A percentile compares a stretch with the other conserved stretches of the same genome.
These are phyloP conservation scores for Ginglymostoma cirratum DNA, from an alignment of 2,113 vertebrate species.

Conservation along the genomic window DNA sequence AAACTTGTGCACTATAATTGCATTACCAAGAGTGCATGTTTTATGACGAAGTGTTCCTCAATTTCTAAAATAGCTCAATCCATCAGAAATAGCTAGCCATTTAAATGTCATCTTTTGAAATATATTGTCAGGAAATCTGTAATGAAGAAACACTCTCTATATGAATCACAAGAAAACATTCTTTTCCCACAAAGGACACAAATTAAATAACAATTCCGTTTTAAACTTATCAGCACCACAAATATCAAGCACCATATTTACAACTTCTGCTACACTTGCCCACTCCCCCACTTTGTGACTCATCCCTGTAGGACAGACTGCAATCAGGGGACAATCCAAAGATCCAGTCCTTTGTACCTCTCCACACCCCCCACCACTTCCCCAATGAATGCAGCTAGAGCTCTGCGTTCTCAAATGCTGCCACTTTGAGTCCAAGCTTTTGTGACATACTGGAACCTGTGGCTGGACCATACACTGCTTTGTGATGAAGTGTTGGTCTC, in stretches of 20 bases:
- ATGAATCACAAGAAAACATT: constrained; percentile 19
- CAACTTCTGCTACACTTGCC: not conserved
- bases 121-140: not conserved
- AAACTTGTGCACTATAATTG: not conserved
- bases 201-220: not conserved
- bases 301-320: not conserved
- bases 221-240: not conserved
- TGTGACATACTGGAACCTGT: not conserved
- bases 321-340: not conserved
- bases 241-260: constrained; percentile 6
- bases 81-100: constrained; percentile 5
- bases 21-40: not conserved
- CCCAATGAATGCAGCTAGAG: not conserved
- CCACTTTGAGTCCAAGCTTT: not conserved
- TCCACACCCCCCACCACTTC: not conserved
- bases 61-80: not conserved
- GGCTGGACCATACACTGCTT: not conserved
- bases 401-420: not conserved
- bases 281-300: not conserved
- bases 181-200: constrained; percentile 5
- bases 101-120: constrained; percentile 19
- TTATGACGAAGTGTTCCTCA: not conserved
- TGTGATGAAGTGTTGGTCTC: not conserved
- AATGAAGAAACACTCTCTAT: not conserved
- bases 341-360: no score